Evolutionary conservation across 1,140 invertebrate genomes (phyloP).

Genomic region (Bathynomus jamesi): DNA sequence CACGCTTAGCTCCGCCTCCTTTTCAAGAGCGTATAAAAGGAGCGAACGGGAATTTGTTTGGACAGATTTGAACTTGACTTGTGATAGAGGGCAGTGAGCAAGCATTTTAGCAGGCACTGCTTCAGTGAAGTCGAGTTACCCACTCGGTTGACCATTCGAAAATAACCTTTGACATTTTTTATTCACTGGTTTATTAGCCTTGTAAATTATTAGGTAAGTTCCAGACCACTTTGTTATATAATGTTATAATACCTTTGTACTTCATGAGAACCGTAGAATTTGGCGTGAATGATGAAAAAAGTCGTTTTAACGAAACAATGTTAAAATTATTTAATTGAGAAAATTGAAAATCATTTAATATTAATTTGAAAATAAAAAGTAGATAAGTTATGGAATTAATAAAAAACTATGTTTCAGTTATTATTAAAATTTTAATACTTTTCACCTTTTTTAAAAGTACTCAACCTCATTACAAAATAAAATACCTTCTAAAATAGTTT

Average conservation of each 20-base stretch:
- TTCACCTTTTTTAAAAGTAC: neutral
- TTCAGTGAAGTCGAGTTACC: neutral
- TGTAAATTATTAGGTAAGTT: too few species aligned
- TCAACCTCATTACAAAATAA: neutral
- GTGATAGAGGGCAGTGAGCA: neutral
- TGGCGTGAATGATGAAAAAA: neutral
- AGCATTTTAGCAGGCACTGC: neutral
- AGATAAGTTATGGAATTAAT: neutral
- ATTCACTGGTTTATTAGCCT: too few species aligned
- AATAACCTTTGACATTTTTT: too few species aligned
- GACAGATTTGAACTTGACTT: neutral
- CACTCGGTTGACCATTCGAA: too few species aligned
- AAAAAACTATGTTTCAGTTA: too few species aligned
- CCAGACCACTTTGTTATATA: too few species aligned
- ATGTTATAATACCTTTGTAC: too few species aligned
- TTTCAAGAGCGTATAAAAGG: too few species aligned
- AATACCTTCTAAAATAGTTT: too few species aligned
- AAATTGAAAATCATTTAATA: neutral
- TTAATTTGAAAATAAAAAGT: neutral
- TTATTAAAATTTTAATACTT: neutral
- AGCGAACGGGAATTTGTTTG: too few species aligned
- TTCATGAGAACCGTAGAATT: too few species aligned
- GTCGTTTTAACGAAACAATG: neutral
- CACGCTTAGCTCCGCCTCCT: too few species aligned
- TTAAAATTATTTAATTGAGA: neutral